Base-by-base conservation (phyloP, 1,140 invertebrate genomes). In the Rhynchophorus ferrugineus region DNA sequence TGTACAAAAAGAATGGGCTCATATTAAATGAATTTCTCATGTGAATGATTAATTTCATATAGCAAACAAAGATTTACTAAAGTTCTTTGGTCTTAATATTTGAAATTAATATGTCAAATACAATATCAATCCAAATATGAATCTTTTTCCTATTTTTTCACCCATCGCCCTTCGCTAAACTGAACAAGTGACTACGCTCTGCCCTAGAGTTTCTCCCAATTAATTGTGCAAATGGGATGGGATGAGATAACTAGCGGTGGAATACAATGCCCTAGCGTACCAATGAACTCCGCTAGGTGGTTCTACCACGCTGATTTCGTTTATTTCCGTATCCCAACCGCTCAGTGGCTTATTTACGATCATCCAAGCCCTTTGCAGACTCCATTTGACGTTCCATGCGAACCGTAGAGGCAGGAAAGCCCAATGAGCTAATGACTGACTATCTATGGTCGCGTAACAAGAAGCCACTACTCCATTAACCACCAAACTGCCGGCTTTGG, bases 381-480 rank as follows among this genome's bases (percentile, higher is more conserved):
- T 54, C 11, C 69, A 58, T 55, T 71, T 68, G 14, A 77, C 49
- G 54, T 73, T 76, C 41, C 67, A 69, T 56, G 74, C 72, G 0
- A 84, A 49, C 37, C 93, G 74, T 43, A 91, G 69, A 0, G 94
- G 93, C 3, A 82, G 72, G 67, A 95, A 89, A 1, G 84, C 82
- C 63, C 77, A 78, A 66, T 97, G 94, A 3, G 92, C 93, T 39
- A 96, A 54, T 6, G 70, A 68, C 59, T 95, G 91, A 69, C 85
- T 89, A 65, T 87, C 78, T 11, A 98, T 77, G 7, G 92, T 73
- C 0, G 95, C 95, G 72, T 98, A 99, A 69, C 95, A 98, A 0
- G 94, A 97, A 1, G 89, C 89, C 1, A 93, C 77, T 2, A 95
- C 83, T 52, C 86, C 85, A 68, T 98, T 84, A 1, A 98, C 89